Conservation (phyloP, 2,888 invertebrate genomes). For the Acrobasis repandana region DNA sequence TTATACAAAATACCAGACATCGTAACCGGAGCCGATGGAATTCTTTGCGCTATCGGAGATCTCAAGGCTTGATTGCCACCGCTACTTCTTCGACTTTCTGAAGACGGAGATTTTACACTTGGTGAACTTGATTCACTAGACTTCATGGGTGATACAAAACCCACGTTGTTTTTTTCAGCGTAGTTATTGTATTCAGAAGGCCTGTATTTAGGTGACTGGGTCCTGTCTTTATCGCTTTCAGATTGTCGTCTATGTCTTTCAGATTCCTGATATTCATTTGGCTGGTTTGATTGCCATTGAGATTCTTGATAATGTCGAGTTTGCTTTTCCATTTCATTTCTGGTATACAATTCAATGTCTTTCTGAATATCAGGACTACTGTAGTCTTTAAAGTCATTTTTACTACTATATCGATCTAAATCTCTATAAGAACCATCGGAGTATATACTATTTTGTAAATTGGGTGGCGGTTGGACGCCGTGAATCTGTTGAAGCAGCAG, state of each 20-base stretch:
- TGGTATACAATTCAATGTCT: conserved; percentile 65
- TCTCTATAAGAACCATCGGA: conserved; percentile 76
- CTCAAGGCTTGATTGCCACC: conserved; percentile 85
- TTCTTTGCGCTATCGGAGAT: conserved; percentile 92
- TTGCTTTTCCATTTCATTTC: conserved; percentile 69
- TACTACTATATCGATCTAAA: conserved; percentile 72
- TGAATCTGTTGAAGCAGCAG: conserved; percentile 84
- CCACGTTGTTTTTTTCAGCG: conserved; percentile 55
- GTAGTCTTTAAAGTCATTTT: conserved; percentile 72
- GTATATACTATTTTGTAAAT: conserved; percentile 76
- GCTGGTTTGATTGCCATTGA: conserved; percentile 69
- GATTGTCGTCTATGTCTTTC: conserved; percentile 60
- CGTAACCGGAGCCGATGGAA: conserved; percentile 92
- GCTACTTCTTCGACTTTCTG: conserved; percentile 76
- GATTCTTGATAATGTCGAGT: conserved; percentile 64
- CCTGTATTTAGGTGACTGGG: conserved; percentile 49
- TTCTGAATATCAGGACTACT: conserved; percentile 68
- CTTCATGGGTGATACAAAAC: conserved; percentile 70
- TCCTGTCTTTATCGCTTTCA: conserved; percentile 61
- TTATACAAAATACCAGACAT: conserved; percentile 95
- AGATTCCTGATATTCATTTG: conserved; percentile 59
- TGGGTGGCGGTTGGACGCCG: conserved; percentile 77
- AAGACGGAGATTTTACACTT: conserved; percentile 76
- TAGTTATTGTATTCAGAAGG: conserved; percentile 63
- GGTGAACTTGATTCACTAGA: conserved; percentile 75